A percentile compares a stretch with the other conserved stretches of the same genome.
These are phyloP conservation scores for Ibidorhyncha struthersii DNA, from an alignment of 2,113 vertebrate species.

Conservation along the genomic window DNA sequence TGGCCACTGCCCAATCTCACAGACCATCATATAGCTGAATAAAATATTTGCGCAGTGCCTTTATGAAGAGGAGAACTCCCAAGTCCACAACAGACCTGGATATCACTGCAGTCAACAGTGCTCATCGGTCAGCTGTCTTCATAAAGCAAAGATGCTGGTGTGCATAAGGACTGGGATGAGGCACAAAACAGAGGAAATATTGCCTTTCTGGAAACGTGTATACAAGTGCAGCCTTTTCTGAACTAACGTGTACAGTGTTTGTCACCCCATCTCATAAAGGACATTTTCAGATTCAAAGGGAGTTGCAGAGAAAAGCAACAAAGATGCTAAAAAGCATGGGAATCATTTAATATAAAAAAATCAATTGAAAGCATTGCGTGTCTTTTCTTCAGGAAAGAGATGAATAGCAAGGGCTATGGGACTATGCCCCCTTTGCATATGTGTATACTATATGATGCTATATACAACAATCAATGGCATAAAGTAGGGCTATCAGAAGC, in stretches of 20 bases:
- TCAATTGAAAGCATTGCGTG: background rate
- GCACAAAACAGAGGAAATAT: background rate
- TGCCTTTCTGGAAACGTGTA: background rate
- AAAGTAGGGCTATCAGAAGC: background rate
- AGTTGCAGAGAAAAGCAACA: background rate
- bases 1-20: background rate
- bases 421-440: background rate
- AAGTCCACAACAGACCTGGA: background rate
- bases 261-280: background rate
- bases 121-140: background rate
- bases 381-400: background rate
- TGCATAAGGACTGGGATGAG: background rate
- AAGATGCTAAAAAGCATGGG: background rate
- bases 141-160: background rate
- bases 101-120: background rate
- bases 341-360: background rate
- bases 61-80: background rate
- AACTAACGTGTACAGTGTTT: background rate
- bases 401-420: background rate
- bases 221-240: background rate
- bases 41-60: background rate
- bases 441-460: background rate
- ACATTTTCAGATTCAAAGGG: background rate
- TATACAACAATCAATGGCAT: background rate
- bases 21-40: background rate